Evolutionary conservation across 2,113 vertebrate species (phyloP).

Genomic region (Maccullochella peelii): DNA sequence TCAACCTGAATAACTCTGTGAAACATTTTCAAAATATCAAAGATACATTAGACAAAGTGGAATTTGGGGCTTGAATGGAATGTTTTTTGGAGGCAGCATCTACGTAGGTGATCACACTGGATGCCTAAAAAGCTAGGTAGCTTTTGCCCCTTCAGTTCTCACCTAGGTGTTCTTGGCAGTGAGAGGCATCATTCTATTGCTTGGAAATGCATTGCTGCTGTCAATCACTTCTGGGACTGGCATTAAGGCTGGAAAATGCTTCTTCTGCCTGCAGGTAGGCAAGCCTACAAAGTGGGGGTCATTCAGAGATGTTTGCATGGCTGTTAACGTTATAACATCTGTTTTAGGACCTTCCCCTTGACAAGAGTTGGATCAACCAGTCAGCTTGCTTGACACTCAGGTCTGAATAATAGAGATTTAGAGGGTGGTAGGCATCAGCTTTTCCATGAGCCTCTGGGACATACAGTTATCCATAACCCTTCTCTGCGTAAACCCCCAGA

Average conservation of each 20-base stretch:
- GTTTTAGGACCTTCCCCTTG: rapidly evolving
- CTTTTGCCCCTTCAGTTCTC: no score
- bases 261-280: not conserved
- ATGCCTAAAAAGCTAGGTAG: no score
- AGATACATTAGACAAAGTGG: not conserved
- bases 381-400: not conserved
- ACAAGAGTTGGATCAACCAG: not conserved
- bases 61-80: no score
- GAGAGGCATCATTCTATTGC: not conserved
- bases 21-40: not conserved
- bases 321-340: not conserved
- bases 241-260: not conserved
- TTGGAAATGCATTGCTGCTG: not conserved
- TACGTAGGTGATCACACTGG: not conserved
- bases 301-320: not conserved
- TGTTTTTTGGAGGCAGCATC: no score
- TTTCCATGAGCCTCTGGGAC: not conserved
- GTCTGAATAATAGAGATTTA: not conserved
- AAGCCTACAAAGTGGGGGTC: not conserved
- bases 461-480: not conserved
- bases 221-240: not conserved
- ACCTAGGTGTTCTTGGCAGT: no score
- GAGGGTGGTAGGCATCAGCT: no score
- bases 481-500: no score
- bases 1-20: not conserved